Percentiles rank a stretch among this genome's conserved stretches.
These are phyloP conservation scores for Apocrypta bakeri DNA, from an alignment of 1,140 invertebrate species.

Conservation along the genomic window DNA sequence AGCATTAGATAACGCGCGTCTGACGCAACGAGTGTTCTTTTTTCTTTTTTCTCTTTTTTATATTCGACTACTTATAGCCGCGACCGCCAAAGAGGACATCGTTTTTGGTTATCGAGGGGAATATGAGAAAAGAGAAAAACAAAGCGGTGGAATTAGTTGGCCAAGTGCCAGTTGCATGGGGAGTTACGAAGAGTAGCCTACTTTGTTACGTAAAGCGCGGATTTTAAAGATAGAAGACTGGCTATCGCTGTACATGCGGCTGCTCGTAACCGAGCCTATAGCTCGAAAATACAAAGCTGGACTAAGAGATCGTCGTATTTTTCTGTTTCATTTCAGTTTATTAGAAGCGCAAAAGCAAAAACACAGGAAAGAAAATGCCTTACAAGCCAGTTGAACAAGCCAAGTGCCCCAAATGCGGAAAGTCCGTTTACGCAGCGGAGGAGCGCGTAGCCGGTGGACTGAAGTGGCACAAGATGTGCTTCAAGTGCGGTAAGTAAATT, in stretches of 20 bases:
- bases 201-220: too few relatives aligned
- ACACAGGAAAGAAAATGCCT: constrained; percentile 89
- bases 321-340: constrained; percentile 52
- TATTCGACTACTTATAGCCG: not conserved
- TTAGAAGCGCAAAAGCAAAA: not conserved
- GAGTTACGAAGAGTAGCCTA: too few relatives aligned
- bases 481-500: constrained; percentile 94
- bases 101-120: not conserved
- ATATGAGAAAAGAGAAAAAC: too few relatives aligned
- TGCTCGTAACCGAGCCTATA: too few relatives aligned
- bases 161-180: too few relatives aligned
- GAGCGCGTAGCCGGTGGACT: constrained; percentile 97
- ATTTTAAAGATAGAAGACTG: too few relatives aligned
- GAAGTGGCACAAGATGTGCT: constrained; percentile 99
- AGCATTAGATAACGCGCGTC: constrained; percentile 27
- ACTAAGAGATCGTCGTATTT: not conserved
- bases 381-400: constrained; percentile 96
- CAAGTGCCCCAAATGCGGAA: constrained; percentile 98
- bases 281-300: too few relatives aligned
- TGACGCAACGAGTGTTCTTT: not conserved
- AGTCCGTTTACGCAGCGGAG: constrained; percentile 99
- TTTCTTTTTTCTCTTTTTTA: not conserved
- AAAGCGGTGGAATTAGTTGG: too few relatives aligned
- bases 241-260: too few relatives aligned
- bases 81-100: not conserved